Base-by-base conservation (phyloP, 1,140 invertebrate genomes). In the Nephotettix cincticeps region DNA sequence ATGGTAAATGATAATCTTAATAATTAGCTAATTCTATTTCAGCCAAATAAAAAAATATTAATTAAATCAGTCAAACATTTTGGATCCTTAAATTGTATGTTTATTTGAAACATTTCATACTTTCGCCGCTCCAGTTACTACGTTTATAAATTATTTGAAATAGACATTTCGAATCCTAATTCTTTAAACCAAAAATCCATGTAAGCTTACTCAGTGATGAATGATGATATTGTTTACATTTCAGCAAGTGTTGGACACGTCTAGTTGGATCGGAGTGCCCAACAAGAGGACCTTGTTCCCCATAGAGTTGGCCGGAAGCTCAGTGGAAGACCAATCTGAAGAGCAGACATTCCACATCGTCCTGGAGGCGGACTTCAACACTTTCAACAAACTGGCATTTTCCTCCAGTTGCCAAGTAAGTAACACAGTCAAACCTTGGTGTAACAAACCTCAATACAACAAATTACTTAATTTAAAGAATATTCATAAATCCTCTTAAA, bases 251-350 rank as follows among this genome's bases (percentile, higher is more conserved):
- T 73, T 85, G 65, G 79, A 82, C 69, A 75, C 86, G n/a, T 82
- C 80, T 1, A 78, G 81, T 56, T 88, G 86, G 87, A 76, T 86
- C 21, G 74, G 75, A 14, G 86, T 84, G 76, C 82, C 83, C 1
- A 77, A 72, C 72, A 83, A 83, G 69, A 79, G 78, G 63, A 82
- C 81, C 21, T 72, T 81, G 36, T 86, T 88, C 77, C 86, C 86
- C 1, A 80, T 87, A 27, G 78, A 78, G 45, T 72, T 78, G 27
- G 73, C 78, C 69, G 80, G 81, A 40, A 73, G 72, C 65, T 73
- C 67, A 23, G 74, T 78, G 36, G 73, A 69, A 68, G 58, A 45
- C n/a, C 63, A 78, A 0, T 69, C 77, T 51, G 71, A 78, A 61
- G 71, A 77, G 25, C 65, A 69, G 73, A 83, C 80, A 73, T 76